Conservation (phyloP, 2,888 invertebrate species). For the Trissolcus japonicus region DNA sequence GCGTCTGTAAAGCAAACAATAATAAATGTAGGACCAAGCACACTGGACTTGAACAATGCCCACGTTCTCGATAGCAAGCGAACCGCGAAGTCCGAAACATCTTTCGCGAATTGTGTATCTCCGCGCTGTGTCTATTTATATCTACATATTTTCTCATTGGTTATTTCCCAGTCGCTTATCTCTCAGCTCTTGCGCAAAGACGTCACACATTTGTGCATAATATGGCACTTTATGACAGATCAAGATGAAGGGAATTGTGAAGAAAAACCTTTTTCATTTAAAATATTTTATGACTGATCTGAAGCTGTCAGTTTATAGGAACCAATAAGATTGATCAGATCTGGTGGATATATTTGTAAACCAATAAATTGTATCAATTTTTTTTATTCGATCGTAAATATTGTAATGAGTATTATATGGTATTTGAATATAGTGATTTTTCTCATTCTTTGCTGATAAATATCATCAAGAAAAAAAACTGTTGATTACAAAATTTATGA, state of each 20-base stretch:
- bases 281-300: too few species aligned
- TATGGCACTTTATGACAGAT: neutral
- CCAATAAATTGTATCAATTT: too few species aligned
- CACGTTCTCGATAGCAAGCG: conserved; percentile 60
- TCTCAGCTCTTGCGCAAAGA: conserved; percentile 12
- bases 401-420: too few species aligned
- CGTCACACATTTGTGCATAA: conserved; percentile 25
- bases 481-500: too few species aligned
- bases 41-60: conserved; percentile 54
- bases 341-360: too few species aligned
- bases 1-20: conserved; percentile 13
- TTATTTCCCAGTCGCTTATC: conserved; percentile 40
- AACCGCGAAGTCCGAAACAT: conserved; percentile 52
- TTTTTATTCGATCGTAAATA: too few species aligned
- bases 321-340: too few species aligned
- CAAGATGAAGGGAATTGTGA: too few species aligned
- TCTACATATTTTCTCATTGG: conserved; percentile 22
- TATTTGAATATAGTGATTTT: too few species aligned
- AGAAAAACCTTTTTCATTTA: too few species aligned
- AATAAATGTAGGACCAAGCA: conserved; percentile 32
- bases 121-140: conserved; percentile 31
- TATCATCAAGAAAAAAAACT: too few species aligned
- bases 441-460: too few species aligned
- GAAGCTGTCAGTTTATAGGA: neutral
- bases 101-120: conserved; percentile 30